These are phyloP conservation scores for Mesochorus sp. DNA, from an alignment of 2,888 invertebrate species.

Conservation along the genomic window DNA sequence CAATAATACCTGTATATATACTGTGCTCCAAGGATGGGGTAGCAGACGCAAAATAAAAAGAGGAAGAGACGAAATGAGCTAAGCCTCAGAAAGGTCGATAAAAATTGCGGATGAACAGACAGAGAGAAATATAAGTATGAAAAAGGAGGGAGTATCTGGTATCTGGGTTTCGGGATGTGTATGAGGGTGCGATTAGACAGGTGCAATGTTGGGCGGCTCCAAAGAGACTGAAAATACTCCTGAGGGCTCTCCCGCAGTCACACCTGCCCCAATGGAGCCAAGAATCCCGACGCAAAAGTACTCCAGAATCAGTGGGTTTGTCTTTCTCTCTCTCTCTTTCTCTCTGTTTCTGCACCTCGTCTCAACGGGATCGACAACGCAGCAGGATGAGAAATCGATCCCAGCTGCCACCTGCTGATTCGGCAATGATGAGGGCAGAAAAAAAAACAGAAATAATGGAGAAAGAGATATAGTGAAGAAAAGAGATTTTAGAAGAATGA, in stretches of 20 bases:
- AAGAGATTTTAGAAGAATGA: not conserved
- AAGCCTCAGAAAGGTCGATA: conserved; percentile 20
- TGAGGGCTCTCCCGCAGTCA: conserved; percentile 41
- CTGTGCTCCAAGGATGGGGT: not conserved
- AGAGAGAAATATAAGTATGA: not conserved
- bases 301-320: conserved; percentile 58
- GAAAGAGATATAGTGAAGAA: conserved; percentile 1
- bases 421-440: conserved; percentile 33
- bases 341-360: conserved; percentile 14
- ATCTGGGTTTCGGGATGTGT: conserved; percentile 43
- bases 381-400: conserved; percentile 57
- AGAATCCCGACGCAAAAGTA: conserved; percentile 46
- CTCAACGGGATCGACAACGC: conserved; percentile 47
- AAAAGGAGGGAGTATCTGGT: conserved; percentile 14
- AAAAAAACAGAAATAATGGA: conserved; percentile 44
- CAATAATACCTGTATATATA: conserved; percentile 9
- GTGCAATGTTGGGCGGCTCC: conserved; percentile 53
- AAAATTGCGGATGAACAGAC: conserved; percentile 40
- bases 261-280: conserved; percentile 54
- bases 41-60: not conserved
- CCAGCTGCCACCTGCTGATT: conserved; percentile 62
- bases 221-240: conserved; percentile 14
- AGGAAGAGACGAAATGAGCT: conserved; percentile 4
- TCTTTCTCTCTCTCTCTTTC: conserved; percentile 8
- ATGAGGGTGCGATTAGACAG: conserved; percentile 63